Conservation (phyloP, 2,888 invertebrate species). For the Chrysina gloriosa region DNA sequence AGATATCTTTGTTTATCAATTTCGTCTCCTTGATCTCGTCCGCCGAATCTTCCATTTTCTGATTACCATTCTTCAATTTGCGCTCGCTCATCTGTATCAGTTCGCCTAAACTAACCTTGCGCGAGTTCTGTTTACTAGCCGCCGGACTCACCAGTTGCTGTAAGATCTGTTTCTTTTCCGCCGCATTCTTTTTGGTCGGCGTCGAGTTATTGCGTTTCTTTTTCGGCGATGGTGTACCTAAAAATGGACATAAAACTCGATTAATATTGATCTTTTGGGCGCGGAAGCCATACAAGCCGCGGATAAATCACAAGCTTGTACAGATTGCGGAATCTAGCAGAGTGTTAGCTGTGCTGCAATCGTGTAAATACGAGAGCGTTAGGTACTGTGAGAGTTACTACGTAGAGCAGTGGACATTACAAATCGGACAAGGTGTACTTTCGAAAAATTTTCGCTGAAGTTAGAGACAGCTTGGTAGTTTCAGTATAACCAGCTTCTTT, state of each 20-base stretch:
- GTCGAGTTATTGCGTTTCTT: slow-evolving; percentile 85
- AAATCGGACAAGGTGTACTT: too few species aligned
- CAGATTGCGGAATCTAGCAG: background rate
- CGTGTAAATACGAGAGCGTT: slow-evolving; percentile 4
- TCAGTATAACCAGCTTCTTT: too few species aligned
- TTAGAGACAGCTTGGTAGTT: too few species aligned
- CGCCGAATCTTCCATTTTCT: slow-evolving; percentile 41
- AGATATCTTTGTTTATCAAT: slow-evolving; percentile 63
- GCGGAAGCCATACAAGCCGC: slow-evolving; percentile 28
- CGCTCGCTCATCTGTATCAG: slow-evolving; percentile 80
- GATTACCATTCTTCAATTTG: slow-evolving; percentile 55
- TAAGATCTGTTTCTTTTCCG: slow-evolving; percentile 82
- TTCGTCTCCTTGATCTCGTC: slow-evolving; percentile 70
- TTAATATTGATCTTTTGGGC: background rate
- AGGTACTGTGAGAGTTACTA: slow-evolving; percentile 38
- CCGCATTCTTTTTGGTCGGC: slow-evolving; percentile 78
- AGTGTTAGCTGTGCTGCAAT: slow-evolving; percentile 28
- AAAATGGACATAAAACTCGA: background rate
- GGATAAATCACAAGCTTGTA: slow-evolving; percentile 28
- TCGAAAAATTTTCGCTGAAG: too few species aligned
- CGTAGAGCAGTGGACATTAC: too few species aligned
- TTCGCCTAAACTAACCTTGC: slow-evolving; percentile 78
- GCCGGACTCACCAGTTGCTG: slow-evolving; percentile 82
- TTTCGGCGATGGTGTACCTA: slow-evolving; percentile 81
- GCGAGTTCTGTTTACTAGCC: slow-evolving; percentile 70